Conservation (phyloP, 2,113 vertebrate genomes). For the Pheucticus melanocephalus region DNA sequence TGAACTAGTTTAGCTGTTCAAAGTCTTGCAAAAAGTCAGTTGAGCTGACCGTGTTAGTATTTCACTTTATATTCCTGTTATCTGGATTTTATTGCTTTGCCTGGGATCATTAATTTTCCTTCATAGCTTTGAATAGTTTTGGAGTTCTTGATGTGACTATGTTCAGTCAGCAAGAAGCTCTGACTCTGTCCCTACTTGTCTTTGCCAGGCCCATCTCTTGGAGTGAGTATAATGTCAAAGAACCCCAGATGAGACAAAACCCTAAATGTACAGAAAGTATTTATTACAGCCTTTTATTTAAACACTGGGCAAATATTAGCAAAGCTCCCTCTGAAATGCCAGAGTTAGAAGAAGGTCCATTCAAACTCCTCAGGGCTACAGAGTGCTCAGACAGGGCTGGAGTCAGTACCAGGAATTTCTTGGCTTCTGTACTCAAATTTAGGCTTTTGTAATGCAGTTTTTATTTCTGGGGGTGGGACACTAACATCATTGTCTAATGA, state of each 20-base stretch:
- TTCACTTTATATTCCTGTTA: background rate
- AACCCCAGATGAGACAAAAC: background rate
- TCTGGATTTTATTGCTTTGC: background rate
- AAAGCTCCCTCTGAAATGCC: background rate
- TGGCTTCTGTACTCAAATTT: background rate
- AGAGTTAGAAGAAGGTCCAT: background rate
- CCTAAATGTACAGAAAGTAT: background rate
- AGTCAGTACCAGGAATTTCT: background rate
- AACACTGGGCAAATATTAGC: background rate
- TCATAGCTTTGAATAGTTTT: background rate
- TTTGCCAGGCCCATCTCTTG: background rate
- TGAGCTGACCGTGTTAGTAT: background rate
- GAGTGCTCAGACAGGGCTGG: background rate
- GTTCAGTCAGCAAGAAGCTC: background rate
- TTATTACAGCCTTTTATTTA: background rate
- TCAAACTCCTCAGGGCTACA: background rate
- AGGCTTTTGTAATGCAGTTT: background rate
- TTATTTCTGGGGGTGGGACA: background rate
- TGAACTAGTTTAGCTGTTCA: background rate
- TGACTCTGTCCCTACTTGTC: background rate
- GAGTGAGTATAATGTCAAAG: background rate
- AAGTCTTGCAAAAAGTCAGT: background rate
- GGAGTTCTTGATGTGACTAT: background rate
- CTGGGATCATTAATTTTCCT: background rate
- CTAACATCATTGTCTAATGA: background rate